phyloP scores from a whole-genome alignment of 2,888 invertebrate genomes.

The Calephelis perditalis region DNA sequence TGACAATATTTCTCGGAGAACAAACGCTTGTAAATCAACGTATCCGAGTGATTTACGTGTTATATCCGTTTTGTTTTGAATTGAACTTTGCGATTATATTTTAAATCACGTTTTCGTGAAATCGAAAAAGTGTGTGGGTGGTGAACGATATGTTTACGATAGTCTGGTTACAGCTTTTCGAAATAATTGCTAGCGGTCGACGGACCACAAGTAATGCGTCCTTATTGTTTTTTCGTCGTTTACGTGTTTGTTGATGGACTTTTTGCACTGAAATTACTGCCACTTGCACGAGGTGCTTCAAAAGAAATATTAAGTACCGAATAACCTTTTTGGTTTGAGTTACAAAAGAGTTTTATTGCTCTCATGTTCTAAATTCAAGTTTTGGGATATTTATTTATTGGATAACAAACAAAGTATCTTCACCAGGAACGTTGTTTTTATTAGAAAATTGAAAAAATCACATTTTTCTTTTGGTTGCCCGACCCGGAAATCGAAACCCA shows the following conservation, averaged over 20 bases:
- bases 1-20: constrained; percentile 29
- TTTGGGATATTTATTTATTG: not conserved
- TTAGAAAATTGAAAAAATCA: too few species aligned
- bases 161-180: constrained; percentile 25
- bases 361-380: constrained; percentile 9
- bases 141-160: constrained; percentile 25
- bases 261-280: not conserved
- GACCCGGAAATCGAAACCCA: too few species aligned
- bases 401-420: too few species aligned
- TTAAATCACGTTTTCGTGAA: constrained; percentile 28
- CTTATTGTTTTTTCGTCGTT: constrained; percentile 20
- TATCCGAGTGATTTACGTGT: constrained; percentile 31
- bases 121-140: constrained; percentile 28
- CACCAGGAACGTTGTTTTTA: too few species aligned
- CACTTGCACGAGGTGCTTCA: too few species aligned
- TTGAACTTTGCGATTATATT: constrained; percentile 28
- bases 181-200: constrained; percentile 27
- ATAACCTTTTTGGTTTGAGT: too few species aligned
- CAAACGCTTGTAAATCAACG: constrained; percentile 30
- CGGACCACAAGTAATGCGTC: constrained; percentile 27
- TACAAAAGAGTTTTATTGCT: too few species aligned
- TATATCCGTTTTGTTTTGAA: constrained; percentile 32
- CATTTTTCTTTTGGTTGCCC: too few species aligned
- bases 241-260: constrained; percentile 7
- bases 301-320: too few species aligned